Conservation (phyloP, 2,797 vertebrate genomes). For the Malacoraja senta region DNA sequence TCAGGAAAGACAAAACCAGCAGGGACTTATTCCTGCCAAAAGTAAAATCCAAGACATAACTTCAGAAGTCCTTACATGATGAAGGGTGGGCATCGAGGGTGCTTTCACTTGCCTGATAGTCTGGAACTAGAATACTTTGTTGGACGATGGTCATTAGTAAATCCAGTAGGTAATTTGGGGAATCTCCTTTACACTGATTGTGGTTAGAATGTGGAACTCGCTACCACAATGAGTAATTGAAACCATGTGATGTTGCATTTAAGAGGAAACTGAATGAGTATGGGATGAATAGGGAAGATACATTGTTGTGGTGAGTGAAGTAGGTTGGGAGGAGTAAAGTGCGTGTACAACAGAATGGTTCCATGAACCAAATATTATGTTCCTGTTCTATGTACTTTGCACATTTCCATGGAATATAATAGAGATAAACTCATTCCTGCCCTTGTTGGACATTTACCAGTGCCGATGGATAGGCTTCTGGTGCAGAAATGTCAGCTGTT, state of each 20-base stretch:
- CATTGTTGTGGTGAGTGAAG: not conserved
- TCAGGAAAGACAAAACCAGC: not conserved
- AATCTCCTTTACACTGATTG: not conserved
- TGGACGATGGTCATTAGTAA: not conserved
- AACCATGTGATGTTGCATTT: not conserved
- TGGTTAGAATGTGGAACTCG: not conserved
- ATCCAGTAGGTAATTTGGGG: not conserved
- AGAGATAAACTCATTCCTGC: not conserved
- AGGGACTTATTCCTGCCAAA: not conserved
- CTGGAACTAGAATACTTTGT: not conserved
- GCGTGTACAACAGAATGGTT: not conserved
- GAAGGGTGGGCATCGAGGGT: not conserved
- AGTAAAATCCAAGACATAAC: not conserved
- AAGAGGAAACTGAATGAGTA: not conserved
- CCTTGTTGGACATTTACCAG: not conserved
- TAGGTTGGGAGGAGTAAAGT: not conserved
- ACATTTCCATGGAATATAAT: not conserved
- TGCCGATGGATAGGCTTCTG: not conserved
- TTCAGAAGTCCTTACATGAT: not conserved
- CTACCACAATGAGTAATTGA: not conserved
- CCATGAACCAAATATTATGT: not conserved
- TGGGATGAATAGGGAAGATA: not conserved
- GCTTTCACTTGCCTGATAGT: not conserved
- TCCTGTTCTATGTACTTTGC: not conserved
- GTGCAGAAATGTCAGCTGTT: too few relatives aligned